Evolutionary conservation across 2,113 vertebrate species (phyloP).

Genomic region (Chloropsis cyanopogon): DNA sequence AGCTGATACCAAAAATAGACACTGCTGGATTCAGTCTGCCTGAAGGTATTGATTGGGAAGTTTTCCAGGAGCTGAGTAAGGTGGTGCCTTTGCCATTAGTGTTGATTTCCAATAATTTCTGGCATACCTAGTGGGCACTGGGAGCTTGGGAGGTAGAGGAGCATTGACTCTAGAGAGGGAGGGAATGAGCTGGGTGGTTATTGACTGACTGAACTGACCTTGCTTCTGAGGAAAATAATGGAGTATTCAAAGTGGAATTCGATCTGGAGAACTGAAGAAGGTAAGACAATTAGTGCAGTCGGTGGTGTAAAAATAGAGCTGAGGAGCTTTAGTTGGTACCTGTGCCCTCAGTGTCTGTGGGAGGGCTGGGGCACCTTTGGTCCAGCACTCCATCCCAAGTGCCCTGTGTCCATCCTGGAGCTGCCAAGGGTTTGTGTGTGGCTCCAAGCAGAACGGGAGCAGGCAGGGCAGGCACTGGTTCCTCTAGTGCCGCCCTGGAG

Average conservation of each 20-base stretch:
- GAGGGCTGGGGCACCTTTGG: background rate
- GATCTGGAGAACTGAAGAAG: background rate
- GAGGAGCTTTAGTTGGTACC: background rate
- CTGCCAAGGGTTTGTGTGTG: background rate
- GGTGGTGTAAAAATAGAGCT: background rate
- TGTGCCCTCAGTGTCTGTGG: background rate
- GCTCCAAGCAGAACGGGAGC: fast-evolving
- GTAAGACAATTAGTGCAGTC: background rate
- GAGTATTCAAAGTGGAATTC: background rate
- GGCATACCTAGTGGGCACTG: background rate
- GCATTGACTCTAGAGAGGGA: background rate
- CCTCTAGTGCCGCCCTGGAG: background rate
- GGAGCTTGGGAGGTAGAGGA: background rate
- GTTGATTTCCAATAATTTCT: conserved; percentile 48
- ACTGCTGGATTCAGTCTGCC: background rate
- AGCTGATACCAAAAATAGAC: background rate
- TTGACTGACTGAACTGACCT: background rate
- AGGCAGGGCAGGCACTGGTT: fast-evolving
- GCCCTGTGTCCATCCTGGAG: background rate
- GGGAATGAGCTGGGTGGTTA: background rate
- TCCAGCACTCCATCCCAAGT: background rate
- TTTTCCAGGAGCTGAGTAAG: conserved; percentile 35
- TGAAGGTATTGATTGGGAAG: background rate
- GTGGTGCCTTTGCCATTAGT: background rate
- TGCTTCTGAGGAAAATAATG: conserved; percentile 3